phyloP scores from a whole-genome alignment of 2,888 invertebrate genomes.

The Meliscaeva auricollis region DNA sequence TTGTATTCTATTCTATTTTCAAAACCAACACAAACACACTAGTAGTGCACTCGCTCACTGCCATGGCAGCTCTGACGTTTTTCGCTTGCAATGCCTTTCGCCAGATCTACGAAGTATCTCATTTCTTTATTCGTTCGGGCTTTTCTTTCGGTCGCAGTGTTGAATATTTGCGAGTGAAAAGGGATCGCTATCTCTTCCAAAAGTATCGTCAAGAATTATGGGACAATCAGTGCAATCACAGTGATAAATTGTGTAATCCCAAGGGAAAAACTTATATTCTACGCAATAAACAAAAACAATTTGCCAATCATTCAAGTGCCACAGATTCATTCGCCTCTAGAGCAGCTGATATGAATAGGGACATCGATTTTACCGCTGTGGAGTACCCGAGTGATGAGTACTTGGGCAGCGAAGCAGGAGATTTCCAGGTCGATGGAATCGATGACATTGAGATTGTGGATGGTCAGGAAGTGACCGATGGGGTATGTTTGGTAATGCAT shows the following conservation, averaged over 20 bases:
- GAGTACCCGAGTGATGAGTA: slow-evolving; percentile 79
- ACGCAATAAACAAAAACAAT: slow-evolving; percentile 48
- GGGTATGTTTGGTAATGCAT: slow-evolving; percentile 62
- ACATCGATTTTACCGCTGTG: slow-evolving; percentile 81
- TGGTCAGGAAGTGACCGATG: slow-evolving; percentile 81
- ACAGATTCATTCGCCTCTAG: slow-evolving; percentile 21
- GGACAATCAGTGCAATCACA: slow-evolving; percentile 57
- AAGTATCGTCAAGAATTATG: slow-evolving; percentile 80
- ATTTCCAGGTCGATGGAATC: slow-evolving; percentile 59
- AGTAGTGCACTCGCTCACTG: slow-evolving; percentile 3
- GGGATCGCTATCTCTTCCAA: slow-evolving; percentile 79
- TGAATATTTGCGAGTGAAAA: slow-evolving; percentile 79
- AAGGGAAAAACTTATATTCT: slow-evolving; percentile 13
- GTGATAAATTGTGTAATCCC: slow-evolving; percentile 45
- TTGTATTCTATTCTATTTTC: neutral
- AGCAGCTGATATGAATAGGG: slow-evolving; percentile 72
- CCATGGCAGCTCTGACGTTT: slow-evolving; percentile 82
- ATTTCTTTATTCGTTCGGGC: slow-evolving; percentile 80
- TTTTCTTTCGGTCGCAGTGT: slow-evolving; percentile 79
- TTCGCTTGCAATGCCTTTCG: slow-evolving; percentile 79
- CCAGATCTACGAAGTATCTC: slow-evolving; percentile 80
- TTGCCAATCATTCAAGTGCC: slow-evolving; percentile 32
- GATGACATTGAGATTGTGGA: slow-evolving; percentile 81
- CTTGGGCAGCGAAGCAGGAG: slow-evolving; percentile 20
- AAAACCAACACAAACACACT: slow-evolving; percentile 32